These are phyloP conservation scores for Leiothrix lutea DNA, from an alignment of 2,113 vertebrate genomes.

Conservation along the genomic window DNA sequence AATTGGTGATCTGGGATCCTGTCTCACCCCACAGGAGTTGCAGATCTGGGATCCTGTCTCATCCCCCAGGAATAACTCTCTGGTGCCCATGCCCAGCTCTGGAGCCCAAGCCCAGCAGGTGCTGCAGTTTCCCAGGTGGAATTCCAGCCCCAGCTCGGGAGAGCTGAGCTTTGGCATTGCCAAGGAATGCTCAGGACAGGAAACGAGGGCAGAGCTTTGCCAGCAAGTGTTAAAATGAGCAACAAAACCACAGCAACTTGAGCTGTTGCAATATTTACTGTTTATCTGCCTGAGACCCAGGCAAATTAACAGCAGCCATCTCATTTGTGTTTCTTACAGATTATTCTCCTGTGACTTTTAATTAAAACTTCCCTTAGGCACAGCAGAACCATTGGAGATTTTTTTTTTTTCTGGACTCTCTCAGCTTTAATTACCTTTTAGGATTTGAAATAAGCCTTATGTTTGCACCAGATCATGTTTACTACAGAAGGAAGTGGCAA, in stretches of 20 bases:
- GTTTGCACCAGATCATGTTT: neutral
- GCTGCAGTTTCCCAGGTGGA: neutral
- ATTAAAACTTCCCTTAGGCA: conserved; percentile 57
- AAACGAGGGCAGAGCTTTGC: neutral
- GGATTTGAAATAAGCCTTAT: conserved; percentile 18
- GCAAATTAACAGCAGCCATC: conserved; percentile 24
- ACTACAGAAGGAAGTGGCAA: neutral
- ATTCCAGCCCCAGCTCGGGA: neutral
- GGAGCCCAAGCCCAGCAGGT: neutral
- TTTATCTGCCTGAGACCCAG: neutral
- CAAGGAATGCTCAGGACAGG: neutral
- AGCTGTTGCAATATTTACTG: neutral
- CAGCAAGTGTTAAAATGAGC: neutral
- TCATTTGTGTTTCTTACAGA: conserved; percentile 32
- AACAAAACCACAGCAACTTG: neutral
- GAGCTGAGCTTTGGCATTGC: neutral
- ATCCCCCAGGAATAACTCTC: fast-evolving
- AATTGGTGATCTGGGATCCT: neutral
- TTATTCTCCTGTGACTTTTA: conserved; percentile 51
- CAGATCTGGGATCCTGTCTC: neutral
- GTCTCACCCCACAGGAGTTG: fast-evolving
- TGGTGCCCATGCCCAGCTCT: fast-evolving
- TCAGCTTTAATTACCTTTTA: conserved; percentile 54
- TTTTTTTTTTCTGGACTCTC: neutral
- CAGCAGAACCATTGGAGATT: neutral